phyloP scores from a whole-genome alignment of 2,113 vertebrate genomes.

The Phoenicopterus ruber region DNA sequence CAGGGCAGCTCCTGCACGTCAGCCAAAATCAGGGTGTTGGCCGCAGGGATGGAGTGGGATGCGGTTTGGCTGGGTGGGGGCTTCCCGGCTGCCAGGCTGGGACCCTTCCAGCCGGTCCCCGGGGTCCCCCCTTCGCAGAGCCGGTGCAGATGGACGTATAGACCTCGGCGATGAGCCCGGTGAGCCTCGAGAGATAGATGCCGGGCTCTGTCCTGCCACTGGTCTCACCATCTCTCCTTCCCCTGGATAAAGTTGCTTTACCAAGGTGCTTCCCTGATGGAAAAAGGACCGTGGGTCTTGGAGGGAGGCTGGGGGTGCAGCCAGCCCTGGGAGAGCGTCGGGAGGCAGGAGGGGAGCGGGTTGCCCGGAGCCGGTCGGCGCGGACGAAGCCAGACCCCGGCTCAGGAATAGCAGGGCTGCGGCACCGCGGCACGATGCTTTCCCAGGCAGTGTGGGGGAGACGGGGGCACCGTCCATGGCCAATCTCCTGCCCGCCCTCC shows the following conservation, averaged over 20 bases:
- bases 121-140: neutral
- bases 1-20: neutral
- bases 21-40: neutral
- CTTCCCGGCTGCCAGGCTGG: rapidly evolving
- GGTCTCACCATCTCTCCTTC: neutral
- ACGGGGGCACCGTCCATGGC: too few relatives aligned
- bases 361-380: rapidly evolving
- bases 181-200: neutral
- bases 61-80: neutral
- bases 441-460: neutral
- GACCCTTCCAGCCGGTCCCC: rapidly evolving
- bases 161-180: neutral
- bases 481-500: neutral
- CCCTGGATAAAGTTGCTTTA: neutral
- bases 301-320: neutral
- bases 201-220: neutral
- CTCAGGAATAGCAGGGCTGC: neutral
- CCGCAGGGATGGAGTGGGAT: neutral
- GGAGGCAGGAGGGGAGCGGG: neutral
- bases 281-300: neutral
- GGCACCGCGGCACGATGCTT: too few relatives aligned
- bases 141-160: rapidly evolving
- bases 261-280: neutral
- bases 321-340: neutral
- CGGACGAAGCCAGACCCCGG: too few relatives aligned